These are phyloP conservation scores for Chrysina gloriosa DNA, from an alignment of 2,888 invertebrate genomes.

Conservation along the genomic window DNA sequence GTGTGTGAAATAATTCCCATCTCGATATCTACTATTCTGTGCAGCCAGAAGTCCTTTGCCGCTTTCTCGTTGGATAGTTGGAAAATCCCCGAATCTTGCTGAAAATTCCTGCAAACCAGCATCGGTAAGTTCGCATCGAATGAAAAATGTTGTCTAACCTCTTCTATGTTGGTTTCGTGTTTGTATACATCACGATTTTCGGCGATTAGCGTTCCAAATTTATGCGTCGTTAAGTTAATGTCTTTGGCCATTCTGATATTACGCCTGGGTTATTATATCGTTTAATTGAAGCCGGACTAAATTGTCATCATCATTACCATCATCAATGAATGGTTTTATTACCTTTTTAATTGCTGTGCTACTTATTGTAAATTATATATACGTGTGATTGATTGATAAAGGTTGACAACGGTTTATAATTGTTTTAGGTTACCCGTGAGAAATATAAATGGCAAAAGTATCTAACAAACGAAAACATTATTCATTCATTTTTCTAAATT, in stretches of 20 bases:
- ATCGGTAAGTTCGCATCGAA: slow-evolving; percentile 16
- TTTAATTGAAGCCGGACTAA: slow-evolving; percentile 33
- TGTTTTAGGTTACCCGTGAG: slow-evolving; percentile 20
- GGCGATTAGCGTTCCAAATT: slow-evolving; percentile 32
- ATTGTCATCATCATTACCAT: slow-evolving; percentile 29
- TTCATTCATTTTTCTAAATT: too few species aligned
- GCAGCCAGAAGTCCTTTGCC: neutral
- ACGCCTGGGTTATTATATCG: slow-evolving; percentile 26
- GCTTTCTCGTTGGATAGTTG: slow-evolving; percentile 2
- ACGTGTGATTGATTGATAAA: slow-evolving; percentile 36
- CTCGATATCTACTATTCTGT: neutral
- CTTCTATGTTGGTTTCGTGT: slow-evolving; percentile 6
- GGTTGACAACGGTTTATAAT: neutral
- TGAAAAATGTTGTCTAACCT: neutral
- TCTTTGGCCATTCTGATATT: slow-evolving; percentile 35
- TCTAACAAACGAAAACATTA: slow-evolving; percentile 11
- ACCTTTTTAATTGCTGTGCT: slow-evolving; percentile 33
- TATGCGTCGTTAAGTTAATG: slow-evolving; percentile 37
- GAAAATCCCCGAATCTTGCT: slow-evolving; percentile 11
- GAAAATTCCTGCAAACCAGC: slow-evolving; percentile 8
- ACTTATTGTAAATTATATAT: slow-evolving; percentile 37
- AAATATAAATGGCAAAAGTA: slow-evolving; percentile 19
- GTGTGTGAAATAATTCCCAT: slow-evolving; percentile 17
- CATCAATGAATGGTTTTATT: slow-evolving; percentile 35
- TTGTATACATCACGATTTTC: slow-evolving; percentile 27